Evolutionary conservation across 2,888 invertebrate genomes (phyloP).

Genomic region (Polydesmus complanatus): DNA sequence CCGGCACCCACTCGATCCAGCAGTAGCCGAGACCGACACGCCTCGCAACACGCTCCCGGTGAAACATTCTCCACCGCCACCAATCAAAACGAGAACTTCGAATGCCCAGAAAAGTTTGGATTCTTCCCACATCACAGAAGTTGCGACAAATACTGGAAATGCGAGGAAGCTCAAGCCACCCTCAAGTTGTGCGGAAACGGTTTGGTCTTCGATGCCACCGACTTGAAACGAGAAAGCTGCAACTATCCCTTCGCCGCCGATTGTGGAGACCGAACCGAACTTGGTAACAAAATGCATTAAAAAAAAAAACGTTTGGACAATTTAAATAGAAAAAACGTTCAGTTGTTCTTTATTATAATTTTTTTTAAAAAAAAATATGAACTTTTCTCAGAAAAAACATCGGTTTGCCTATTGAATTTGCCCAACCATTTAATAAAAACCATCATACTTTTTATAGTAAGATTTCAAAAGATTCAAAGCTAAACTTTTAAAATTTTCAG

Average conservation of each 20-base stretch:
- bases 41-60: not conserved
- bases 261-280: slow-evolving; percentile 71
- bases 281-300: slow-evolving; percentile 42
- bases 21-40: not conserved
- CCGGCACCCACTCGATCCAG: not conserved
- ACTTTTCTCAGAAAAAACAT: no score
- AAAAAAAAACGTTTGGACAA: no score
- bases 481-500: slow-evolving; percentile 33
- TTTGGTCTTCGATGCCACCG: slow-evolving; percentile 75
- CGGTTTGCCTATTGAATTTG: no score
- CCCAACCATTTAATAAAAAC: not conserved
- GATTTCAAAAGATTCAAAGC: not conserved
- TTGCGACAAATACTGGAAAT: slow-evolving; percentile 93
- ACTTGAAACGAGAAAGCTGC: slow-evolving; percentile 69
- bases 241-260: slow-evolving; percentile 90
- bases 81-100: slow-evolving; percentile 41
- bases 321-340: no score
- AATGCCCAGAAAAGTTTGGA: slow-evolving; percentile 86
- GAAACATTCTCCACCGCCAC: slow-evolving; percentile 11
- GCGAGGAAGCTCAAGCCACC: slow-evolving; percentile 74
- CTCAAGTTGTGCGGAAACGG: slow-evolving; percentile 89
- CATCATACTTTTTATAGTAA: not conserved
- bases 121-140: slow-evolving; percentile 81
- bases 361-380: no score
- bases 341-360: no score